Conservation (phyloP, 1,140 invertebrate genomes). For the Mesaphorura yosii region DNA sequence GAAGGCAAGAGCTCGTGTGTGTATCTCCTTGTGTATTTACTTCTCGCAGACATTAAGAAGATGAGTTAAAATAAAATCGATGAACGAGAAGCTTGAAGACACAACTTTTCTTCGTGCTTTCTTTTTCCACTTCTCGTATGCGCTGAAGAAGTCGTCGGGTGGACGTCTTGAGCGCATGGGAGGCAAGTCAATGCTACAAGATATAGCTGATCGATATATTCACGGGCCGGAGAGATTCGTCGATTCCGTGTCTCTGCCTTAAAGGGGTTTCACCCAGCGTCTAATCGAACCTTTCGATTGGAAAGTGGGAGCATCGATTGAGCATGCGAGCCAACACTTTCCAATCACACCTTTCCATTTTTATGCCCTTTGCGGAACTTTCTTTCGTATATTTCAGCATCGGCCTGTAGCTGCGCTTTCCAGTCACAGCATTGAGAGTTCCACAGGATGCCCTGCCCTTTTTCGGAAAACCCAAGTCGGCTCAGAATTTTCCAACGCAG, state of each 20-base stretch:
- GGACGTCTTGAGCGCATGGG: conserved; percentile 30
- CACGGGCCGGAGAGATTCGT: conserved; percentile 23
- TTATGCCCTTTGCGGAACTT: too few species aligned
- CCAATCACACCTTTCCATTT: conserved; percentile 25
- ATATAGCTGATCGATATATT: conserved; percentile 32
- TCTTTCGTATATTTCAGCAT: background rate
- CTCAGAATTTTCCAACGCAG: too few species aligned
- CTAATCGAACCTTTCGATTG: conserved; percentile 30
- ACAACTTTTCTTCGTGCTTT: too few species aligned
- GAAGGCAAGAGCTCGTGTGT: too few species aligned
- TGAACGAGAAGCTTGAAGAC: conserved; percentile 26
- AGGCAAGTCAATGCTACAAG: conserved; percentile 31
- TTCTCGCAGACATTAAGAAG: too few species aligned
- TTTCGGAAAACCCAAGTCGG: too few species aligned
- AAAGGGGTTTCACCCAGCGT: conserved; percentile 31
- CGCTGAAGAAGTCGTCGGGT: conserved; percentile 25
- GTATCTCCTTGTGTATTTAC: too few species aligned
- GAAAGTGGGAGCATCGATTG: conserved; percentile 30
- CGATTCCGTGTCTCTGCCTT: conserved; percentile 28
- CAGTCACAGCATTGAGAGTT: background rate
- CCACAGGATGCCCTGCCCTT: background rate
- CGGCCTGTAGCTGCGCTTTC: background rate
- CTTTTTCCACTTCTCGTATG: too few species aligned
- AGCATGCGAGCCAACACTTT: conserved; percentile 27
- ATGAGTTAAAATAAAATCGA: conserved; percentile 23